These are phyloP conservation scores for Metacarcinus magister DNA, from an alignment of 2,888 invertebrate genomes.

Conservation along the genomic window DNA sequence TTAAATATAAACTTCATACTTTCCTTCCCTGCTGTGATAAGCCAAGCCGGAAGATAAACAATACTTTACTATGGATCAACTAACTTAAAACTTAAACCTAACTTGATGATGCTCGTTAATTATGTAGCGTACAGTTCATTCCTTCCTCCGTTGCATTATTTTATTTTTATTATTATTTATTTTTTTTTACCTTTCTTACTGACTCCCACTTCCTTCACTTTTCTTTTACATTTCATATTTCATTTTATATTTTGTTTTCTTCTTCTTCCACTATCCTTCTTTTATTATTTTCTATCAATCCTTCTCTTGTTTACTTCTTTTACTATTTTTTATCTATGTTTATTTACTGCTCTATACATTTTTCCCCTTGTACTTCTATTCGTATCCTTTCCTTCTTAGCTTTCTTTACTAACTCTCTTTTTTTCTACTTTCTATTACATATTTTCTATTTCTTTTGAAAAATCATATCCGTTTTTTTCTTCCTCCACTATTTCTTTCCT, in stretches of 20 bases:
- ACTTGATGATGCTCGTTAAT: neutral
- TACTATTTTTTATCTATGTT: neutral
- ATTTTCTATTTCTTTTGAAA: neutral
- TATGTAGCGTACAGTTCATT: neutral
- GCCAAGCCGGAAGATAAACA: conserved; percentile 39
- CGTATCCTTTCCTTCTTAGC: neutral
- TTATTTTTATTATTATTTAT: neutral
- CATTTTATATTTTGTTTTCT: neutral
- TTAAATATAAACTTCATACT: neutral
- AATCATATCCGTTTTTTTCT: too few species aligned
- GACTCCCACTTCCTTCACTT: neutral
- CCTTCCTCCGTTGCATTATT: neutral
- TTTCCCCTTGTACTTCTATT: neutral
- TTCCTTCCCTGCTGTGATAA: neutral
- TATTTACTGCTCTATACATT: neutral
- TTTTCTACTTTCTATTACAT: neutral
- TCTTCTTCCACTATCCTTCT: neutral
- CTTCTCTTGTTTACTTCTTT: neutral
- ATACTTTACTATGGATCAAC: conserved; percentile 48
- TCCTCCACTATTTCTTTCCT: neutral
- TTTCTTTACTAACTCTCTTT: neutral
- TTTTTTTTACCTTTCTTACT: neutral
- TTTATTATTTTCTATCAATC: neutral
- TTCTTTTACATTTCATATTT: neutral
- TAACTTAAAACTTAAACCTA: neutral